A percentile compares a stretch with the other conserved stretches of the same genome.
These are phyloP conservation scores for Idaea aversata DNA, from an alignment of 2,888 invertebrate species.

Conservation along the genomic window DNA sequence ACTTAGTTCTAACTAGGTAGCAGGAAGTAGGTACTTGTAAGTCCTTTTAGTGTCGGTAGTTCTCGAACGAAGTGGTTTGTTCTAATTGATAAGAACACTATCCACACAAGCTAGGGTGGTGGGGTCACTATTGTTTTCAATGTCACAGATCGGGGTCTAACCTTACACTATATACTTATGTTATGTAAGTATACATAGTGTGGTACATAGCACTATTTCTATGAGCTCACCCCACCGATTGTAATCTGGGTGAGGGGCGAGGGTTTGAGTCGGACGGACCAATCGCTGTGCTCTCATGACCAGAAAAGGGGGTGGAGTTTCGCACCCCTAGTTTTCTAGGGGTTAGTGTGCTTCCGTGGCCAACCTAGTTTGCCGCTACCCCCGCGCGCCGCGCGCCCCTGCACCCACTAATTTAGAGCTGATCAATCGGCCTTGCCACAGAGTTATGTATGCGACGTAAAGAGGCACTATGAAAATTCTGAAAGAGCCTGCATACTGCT, in stretches of 20 bases:
- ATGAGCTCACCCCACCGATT: constrained; percentile 80
- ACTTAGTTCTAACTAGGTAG: too few relatives aligned
- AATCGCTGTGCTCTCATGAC: constrained; percentile 78
- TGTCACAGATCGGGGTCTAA: constrained; percentile 68
- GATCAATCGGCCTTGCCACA: constrained; percentile 70
- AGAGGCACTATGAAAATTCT: constrained; percentile 55
- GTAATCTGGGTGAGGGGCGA: constrained; percentile 78
- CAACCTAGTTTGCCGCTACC: constrained; percentile 77
- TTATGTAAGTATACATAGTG: constrained; percentile 64
- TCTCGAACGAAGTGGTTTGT: neutral
- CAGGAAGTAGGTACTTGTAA: too few relatives aligned
- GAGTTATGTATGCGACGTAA: constrained; percentile 66
- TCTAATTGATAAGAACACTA: neutral
- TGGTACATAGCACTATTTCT: constrained; percentile 76
- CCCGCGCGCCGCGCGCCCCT: constrained; percentile 61
- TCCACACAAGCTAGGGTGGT: neutral
- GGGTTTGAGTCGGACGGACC: constrained; percentile 70
- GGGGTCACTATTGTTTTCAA: constrained; percentile 53
- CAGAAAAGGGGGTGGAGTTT: constrained; percentile 80
- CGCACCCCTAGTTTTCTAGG: constrained; percentile 81
- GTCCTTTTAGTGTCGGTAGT: neutral
- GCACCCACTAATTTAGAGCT: constrained; percentile 76
- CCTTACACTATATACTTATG: constrained; percentile 58
- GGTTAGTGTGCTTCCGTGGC: constrained; percentile 81
- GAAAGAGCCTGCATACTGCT: constrained; percentile 19